Conservation (phyloP, 1,140 invertebrate genomes). For the Orchesella cincta region DNA sequence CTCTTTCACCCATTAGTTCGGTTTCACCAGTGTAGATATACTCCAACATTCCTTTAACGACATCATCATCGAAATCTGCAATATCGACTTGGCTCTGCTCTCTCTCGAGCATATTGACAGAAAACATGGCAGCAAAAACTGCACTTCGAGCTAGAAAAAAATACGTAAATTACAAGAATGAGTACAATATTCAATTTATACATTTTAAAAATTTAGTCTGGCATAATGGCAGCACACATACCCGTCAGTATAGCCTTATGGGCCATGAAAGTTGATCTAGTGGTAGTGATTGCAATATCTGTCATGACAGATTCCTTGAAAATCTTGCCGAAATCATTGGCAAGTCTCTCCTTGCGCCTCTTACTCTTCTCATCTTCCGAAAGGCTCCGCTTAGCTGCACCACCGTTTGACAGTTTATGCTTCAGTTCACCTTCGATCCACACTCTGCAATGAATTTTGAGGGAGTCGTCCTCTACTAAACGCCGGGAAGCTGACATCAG, state of each 20-base stretch:
- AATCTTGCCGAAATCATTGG: constrained; percentile 37
- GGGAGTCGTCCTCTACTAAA: constrained; percentile 45
- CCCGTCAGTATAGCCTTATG: constrained; percentile 48
- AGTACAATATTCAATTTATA: neutral
- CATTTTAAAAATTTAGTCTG: neutral
- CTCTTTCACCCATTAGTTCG: constrained; percentile 40
- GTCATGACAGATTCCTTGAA: constrained; percentile 32
- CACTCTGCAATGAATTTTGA: constrained; percentile 48
- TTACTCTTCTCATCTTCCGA: constrained; percentile 37
- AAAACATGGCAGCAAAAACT: constrained; percentile 47
- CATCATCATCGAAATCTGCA: constrained; percentile 48
- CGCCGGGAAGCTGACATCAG: constrained; percentile 37
- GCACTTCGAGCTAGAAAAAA: constrained; percentile 41
- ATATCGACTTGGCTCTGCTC: constrained; percentile 43
- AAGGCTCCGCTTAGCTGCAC: constrained; percentile 20
- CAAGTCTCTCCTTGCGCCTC: constrained; percentile 32
- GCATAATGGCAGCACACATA: constrained; percentile 22
- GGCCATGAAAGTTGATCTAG: constrained; percentile 40
- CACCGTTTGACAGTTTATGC: constrained; percentile 40
- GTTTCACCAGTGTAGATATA: constrained; percentile 48
- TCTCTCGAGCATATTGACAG: constrained; percentile 39
- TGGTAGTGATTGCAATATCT: constrained; percentile 42
- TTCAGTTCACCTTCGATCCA: constrained; percentile 50
- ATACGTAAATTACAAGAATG: constrained; percentile 18
- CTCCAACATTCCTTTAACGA: constrained; percentile 50